Evolutionary conservation across 2,888 invertebrate genomes (phyloP).

Genomic region (Clitarchus hookeri): DNA sequence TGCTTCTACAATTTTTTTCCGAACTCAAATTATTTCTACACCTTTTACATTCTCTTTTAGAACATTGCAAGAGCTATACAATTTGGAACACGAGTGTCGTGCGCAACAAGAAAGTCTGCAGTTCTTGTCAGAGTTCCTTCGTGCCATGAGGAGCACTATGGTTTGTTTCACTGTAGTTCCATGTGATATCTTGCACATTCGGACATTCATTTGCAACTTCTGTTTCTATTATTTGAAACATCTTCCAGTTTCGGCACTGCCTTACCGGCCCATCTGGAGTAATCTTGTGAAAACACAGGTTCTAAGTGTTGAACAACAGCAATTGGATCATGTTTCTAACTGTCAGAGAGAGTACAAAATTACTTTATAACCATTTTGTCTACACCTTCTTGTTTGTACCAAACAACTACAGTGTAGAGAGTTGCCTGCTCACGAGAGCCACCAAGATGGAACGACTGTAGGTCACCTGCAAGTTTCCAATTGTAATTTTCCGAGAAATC

Average conservation of each 20-base stretch:
- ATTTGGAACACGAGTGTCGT: background rate
- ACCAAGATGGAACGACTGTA: background rate
- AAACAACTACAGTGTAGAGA: background rate
- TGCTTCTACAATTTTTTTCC: background rate
- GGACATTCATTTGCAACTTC: background rate
- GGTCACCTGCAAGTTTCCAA: background rate
- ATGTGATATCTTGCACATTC: background rate
- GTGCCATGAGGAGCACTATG: background rate
- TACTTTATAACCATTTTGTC: background rate
- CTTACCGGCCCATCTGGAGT: background rate
- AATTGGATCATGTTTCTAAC: background rate
- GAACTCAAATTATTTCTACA: background rate
- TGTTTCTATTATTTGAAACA: background rate
- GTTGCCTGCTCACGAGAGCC: background rate
- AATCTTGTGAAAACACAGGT: background rate
- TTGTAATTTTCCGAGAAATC: background rate
- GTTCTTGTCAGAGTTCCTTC: background rate
- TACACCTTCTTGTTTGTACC: background rate
- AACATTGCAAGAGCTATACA: background rate
- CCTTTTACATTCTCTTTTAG: background rate
- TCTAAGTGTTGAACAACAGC: background rate
- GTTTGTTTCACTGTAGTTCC: background rate
- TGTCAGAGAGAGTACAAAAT: conserved; percentile 1
- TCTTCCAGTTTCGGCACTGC: background rate
- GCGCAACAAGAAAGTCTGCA: background rate